Base-by-base conservation (phyloP, 2,113 vertebrate genomes). In the Chionomys nivalis region DNA sequence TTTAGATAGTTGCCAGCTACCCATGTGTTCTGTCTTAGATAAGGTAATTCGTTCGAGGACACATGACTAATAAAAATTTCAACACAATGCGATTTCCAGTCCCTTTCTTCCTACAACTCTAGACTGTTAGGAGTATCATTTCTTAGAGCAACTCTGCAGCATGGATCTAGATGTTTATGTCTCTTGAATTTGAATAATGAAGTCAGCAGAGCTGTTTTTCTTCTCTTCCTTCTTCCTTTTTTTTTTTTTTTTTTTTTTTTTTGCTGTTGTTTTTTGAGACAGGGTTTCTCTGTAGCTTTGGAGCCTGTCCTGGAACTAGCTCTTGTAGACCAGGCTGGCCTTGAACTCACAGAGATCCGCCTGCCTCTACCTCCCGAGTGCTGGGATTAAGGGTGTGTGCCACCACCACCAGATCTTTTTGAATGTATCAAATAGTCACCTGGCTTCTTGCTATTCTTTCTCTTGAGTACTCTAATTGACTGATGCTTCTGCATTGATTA, bases 21-120 rank as follows among this genome's bases (percentile, higher is more conserved):
- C 26, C 5, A 66, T 4, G 13, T 66, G 12, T 92, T 23, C 1
- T 87, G 17, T 65, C 42, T 49, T 58, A 76, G 39, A 78, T 68
- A 61, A 68, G 13, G 28, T 91, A 81, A n/a, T 70, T 89, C 82
- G n/a, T 87, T 58, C 7, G 26, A 42, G 47, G 44, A 93, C 75
- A 81, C 28, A 52, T 76, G 65, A 17, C 10, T 94, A 86, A 87
- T 83, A 83, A 89, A 85, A 93, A 61, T 90, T 89, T 83, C 72
- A 93, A 82, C 7, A 55, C 36, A 44, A 1, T 91, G 17, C 55
- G 6, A 65, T 93, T 87, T 94, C 42, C 44, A n/a, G 52, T 17
- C 52, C 23, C 21, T 65, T 24, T 89, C 42, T 89, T 39, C 4
- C 63, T 55, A 33, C 66, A 73, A 11, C 23, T 28, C 42, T 87